These are phyloP conservation scores for Sphaeridia pumilis DNA, from an alignment of 2,888 invertebrate genomes.

Conservation along the genomic window DNA sequence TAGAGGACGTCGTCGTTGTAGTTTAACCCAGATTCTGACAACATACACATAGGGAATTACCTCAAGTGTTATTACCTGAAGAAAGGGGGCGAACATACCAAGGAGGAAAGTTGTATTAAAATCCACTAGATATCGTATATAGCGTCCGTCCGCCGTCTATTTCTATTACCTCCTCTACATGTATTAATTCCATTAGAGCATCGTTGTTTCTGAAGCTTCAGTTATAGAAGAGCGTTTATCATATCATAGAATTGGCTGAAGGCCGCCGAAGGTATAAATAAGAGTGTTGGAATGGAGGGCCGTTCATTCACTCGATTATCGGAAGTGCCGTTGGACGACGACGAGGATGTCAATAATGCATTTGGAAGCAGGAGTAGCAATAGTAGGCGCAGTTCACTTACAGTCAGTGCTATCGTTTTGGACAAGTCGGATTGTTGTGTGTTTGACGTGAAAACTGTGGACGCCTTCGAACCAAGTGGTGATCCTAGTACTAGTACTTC, in stretches of 20 bases:
- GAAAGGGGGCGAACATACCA: too few species aligned
- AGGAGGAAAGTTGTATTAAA: too few species aligned
- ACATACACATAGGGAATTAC: too few species aligned
- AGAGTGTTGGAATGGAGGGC: constrained; percentile 7
- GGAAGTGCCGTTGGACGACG: constrained; percentile 9
- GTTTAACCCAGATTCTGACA: too few species aligned
- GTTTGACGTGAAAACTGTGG: not conserved
- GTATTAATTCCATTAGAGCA: too few species aligned
- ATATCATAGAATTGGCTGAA: too few species aligned
- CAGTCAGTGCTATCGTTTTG: not conserved
- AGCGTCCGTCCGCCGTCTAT: too few species aligned
- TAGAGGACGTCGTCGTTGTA: too few species aligned
- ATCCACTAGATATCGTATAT: too few species aligned
- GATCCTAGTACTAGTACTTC: not conserved
- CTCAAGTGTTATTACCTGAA: too few species aligned
- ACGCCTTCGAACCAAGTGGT: not conserved
- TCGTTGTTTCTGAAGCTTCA: too few species aligned
- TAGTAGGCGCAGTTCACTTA: not conserved
- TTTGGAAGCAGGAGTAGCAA: not conserved
- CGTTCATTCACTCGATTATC: constrained; percentile 16
- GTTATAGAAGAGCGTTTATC: not conserved
- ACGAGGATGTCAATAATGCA: not conserved
- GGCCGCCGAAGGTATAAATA: constrained; percentile 13
- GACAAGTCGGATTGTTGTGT: not conserved
- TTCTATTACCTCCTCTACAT: too few species aligned